Evolutionary conservation across 2,888 invertebrate species (phyloP).

Genomic region (Eupithecia vulgata): DNA sequence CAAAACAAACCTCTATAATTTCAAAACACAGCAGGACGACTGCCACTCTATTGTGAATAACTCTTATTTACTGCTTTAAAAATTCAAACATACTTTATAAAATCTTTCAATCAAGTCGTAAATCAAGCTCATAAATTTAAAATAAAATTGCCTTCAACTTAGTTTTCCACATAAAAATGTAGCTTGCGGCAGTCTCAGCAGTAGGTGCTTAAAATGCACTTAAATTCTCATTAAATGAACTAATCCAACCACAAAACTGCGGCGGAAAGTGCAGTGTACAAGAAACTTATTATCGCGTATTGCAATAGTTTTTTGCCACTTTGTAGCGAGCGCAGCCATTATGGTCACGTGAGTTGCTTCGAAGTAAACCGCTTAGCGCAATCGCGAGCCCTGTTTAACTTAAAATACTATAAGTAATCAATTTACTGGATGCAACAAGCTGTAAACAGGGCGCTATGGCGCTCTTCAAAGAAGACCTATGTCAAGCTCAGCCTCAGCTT

Average conservation of each 20-base stretch:
- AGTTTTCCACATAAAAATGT: background rate
- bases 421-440: background rate
- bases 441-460: background rate
- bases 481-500: too few species aligned
- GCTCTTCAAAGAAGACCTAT: background rate
- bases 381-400: background rate
- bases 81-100: background rate
- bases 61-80: background rate
- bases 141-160: background rate
- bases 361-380: background rate
- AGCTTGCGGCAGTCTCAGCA: background rate
- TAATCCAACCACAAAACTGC: background rate
- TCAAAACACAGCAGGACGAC: background rate
- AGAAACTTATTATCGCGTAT: conserved; percentile 2
- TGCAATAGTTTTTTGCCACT: conserved; percentile 4
- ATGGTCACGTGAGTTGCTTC: conserved; percentile 1
- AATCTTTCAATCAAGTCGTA: background rate
- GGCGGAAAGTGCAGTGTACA: background rate
- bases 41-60: background rate
- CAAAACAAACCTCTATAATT: background rate
- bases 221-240: conserved; percentile 5
- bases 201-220: background rate
- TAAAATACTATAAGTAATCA: background rate
- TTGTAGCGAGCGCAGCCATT: background rate
- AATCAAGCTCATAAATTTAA: background rate